These are phyloP conservation scores for Actinernus sp. DNA, from an alignment of 92 coral and sea anemone species.

Conservation along the genomic window DNA sequence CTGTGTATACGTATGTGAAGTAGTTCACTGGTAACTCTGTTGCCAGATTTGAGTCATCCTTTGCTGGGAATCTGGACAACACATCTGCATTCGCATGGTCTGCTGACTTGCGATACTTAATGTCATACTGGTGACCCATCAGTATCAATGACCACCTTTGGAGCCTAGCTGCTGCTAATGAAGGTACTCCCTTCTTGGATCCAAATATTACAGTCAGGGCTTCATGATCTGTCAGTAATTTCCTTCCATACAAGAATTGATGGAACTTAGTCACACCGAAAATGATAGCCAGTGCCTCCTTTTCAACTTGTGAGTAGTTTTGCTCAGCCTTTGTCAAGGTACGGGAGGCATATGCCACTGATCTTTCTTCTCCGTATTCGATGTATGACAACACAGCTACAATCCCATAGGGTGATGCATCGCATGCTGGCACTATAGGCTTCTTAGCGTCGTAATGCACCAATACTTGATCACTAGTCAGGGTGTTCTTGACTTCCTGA, in stretches of 20 bases:
- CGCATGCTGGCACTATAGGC: conserved; percentile 46
- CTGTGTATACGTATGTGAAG: conserved; percentile 14
- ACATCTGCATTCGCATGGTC: conserved; percentile 55
- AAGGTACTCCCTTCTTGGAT: conserved; percentile 32
- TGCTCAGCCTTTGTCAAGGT: conserved; percentile 31
- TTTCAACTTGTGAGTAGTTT: conserved; percentile 44
- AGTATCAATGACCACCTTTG: conserved; percentile 36
- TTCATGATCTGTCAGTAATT: conserved; percentile 53
- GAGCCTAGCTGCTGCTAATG: conserved; percentile 26
- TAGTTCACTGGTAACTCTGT: not conserved
- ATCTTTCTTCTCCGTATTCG: conserved; percentile 38
- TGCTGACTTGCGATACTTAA: conserved; percentile 39
- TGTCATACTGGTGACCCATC: conserved; percentile 29
- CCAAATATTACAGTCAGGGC: conserved; percentile 40
- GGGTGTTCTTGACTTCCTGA: no score
- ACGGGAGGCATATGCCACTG: conserved; percentile 50
- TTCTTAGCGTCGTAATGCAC: conserved; percentile 43
- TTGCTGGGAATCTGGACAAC: conserved; percentile 27
- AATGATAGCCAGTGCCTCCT: conserved; percentile 52
- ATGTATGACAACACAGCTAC: conserved; percentile 45
- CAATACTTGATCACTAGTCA: conserved; percentile 17
- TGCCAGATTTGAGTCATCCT: not conserved
- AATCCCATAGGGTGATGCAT: conserved; percentile 38
- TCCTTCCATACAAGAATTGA: conserved; percentile 55
- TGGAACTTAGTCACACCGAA: conserved; percentile 54